Base-by-base conservation (phyloP, 2,888 invertebrate genomes). In the Thera britannica region DNA sequence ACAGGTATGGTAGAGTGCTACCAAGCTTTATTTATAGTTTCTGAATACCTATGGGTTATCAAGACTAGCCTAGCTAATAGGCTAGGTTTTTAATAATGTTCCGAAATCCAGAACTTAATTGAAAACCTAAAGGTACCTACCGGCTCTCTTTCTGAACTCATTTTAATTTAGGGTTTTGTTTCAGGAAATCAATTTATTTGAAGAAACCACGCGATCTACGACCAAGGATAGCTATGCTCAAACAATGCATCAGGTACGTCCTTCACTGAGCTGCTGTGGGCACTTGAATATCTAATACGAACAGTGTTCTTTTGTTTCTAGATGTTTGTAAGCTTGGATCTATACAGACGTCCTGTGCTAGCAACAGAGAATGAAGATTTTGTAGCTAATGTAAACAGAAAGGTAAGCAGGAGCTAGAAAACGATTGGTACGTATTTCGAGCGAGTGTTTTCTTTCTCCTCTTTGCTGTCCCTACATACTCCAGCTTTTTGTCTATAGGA, bases 331-430 rank as follows among this genome's bases (percentile, higher is more conserved):
- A 85, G 86, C 74, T 77, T 94, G 76, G 87, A 93, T 72, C 75
- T 95, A 23, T 90, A 94, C 79, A 84, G 90, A 78, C 87, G 94
- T 64, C 89, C 94, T 58, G 82, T 92, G 75, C 74, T 94, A 46
- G 94, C 94, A 0, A 81, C 90, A 0, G 95, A 95, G 72, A 95
- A 95, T 77, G 95, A 95, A 83, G 95, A 95, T 75, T 95, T 95
- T 71, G 83, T 95, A 44, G 94, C 95, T 4, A 95, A 94, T 78
- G 90, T 95, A 12, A 95, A 94, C 73, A 87, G 95, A 80, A 94
- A 94, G 90, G 95, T 94, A 81, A 70, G 62, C 12, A 23, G 23
- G 23, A 23, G 23, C 23, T 23, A 23, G 23, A 23, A 23, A 23
- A 23, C 23, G 23, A 23, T 23, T 23, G 23, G 23, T 23, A 23